phyloP scores from a whole-genome alignment of 2,113 vertebrate genomes.

The Sakesphorus luctuosus region DNA sequence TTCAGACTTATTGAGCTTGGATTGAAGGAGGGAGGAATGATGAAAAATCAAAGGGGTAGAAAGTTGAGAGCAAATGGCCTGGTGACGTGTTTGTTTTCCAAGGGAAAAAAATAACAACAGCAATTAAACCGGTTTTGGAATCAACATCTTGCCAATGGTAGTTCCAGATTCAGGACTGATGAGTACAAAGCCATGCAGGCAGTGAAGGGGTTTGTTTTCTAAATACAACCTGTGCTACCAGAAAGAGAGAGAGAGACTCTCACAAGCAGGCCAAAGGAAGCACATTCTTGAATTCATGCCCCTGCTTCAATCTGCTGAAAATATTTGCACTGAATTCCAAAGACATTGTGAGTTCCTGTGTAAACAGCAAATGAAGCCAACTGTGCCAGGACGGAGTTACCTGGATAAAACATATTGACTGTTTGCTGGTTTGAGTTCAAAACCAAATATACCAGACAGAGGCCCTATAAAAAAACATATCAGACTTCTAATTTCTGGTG shows the following conservation, averaged over 20 bases:
- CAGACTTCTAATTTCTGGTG: neutral
- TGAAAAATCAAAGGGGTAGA: neutral
- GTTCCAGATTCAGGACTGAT: neutral
- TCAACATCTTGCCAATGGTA: neutral
- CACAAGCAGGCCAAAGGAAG: neutral
- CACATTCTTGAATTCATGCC: neutral
- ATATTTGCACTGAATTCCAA: slow-evolving; percentile 10
- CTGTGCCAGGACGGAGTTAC: neutral
- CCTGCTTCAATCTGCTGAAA: neutral
- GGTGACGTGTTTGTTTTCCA: neutral
- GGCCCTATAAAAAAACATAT: neutral
- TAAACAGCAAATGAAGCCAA: neutral
- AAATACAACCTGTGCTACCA: neutral
- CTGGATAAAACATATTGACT: neutral
- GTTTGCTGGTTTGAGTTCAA: neutral
- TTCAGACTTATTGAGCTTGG: neutral
- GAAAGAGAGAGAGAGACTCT: neutral
- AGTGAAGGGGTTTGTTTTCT: neutral
- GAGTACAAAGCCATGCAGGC: neutral
- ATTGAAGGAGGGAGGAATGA: neutral
- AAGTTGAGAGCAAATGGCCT: slow-evolving; percentile 61
- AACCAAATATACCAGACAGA: neutral
- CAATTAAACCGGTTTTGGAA: neutral
- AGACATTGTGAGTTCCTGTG: neutral
- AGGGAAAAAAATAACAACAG: neutral